A percentile compares a stretch with the other conserved stretches of the same genome.
phyloP scores from a whole-genome alignment of 2,888 invertebrate genomes.

The Helobdella robusta region DNA sequence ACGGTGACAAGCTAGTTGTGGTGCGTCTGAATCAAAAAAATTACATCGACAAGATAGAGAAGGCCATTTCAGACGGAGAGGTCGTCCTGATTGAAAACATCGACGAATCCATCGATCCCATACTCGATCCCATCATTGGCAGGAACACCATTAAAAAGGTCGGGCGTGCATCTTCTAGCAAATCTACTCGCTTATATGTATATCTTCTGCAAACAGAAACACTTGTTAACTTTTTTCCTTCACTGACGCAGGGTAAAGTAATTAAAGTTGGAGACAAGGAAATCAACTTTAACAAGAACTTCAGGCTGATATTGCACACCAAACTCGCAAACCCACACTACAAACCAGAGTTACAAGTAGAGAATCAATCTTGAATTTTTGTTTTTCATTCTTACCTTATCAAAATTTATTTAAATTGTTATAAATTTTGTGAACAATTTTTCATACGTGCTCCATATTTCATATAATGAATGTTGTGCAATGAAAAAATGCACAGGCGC shows the following conservation, averaged over 20 bases:
- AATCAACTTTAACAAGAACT: slow-evolving; percentile 78
- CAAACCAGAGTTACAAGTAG: slow-evolving; percentile 76
- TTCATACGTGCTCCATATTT: too few relatives aligned
- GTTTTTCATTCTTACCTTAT: too few relatives aligned
- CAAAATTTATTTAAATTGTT: too few relatives aligned
- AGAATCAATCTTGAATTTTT: not conserved
- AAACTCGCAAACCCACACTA: slow-evolving; percentile 94
- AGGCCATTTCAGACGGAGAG: slow-evolving; percentile 65
- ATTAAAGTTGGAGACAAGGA: slow-evolving; percentile 94
- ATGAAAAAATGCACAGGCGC: too few relatives aligned
- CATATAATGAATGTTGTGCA: too few relatives aligned
- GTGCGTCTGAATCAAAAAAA: slow-evolving; percentile 81
- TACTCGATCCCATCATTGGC: slow-evolving; percentile 78
- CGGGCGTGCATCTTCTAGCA: too few relatives aligned
- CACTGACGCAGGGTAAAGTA: slow-evolving; percentile 64
- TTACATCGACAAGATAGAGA: slow-evolving; percentile 73
- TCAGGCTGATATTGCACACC: slow-evolving; percentile 80
- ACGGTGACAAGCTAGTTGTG: slow-evolving; percentile 68
- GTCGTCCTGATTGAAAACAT: slow-evolving; percentile 85
- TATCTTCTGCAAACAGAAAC: too few relatives aligned
- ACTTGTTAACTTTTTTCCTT: too few relatives aligned
- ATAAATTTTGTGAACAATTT: too few relatives aligned
- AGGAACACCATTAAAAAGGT: slow-evolving; percentile 85
- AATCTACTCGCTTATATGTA: too few relatives aligned
- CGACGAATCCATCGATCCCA: slow-evolving; percentile 88